Base-by-base conservation (phyloP, 1,140 invertebrate genomes). In the Thaumetopoea pityocampa region DNA sequence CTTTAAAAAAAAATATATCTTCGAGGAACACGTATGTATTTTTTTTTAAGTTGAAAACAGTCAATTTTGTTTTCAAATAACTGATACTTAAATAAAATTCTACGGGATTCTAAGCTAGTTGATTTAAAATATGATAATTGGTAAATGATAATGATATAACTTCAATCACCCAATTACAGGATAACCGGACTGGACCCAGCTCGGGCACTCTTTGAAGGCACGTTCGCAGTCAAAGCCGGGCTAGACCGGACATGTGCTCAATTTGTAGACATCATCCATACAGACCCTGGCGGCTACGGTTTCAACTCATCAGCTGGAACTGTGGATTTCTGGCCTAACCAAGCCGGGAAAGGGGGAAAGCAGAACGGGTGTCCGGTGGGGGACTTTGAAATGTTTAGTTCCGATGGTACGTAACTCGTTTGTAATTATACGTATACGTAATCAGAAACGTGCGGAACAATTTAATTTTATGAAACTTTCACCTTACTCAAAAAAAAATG, bases 321-420 rank as follows among this genome's bases (percentile, higher is more conserved):
- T 1, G 85, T 86, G 1, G 91, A 92, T 46, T 88, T 91, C 45
- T 92, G 88, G 81, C 89, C 90, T 0, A 91, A 91, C 60, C 88
- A 87, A 34, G 88, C 88, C 0, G 67, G 58, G 2, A 66, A 76
- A 2, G 57, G 58, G 7, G 68, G 78, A 3, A 71, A 86, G 2
- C 92, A 93, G 58, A 91, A 91, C 0, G 92, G 92, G 3, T 92
- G 92, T 35, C 83, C 85, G 1, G 14, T 5, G 3, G 68, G 70
- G 2, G 47, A 51, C 5, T 67, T 63, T 15, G 50, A 65, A 0
- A 62, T 62, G 49, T 83, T 80, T 33, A 68, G 44, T 28, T 24
- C 41, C 17, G 67, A 77, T 62, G 74, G 79, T 79, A 57, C 30
- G 20, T 22, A 22, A 19, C n/a, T 36, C 9, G 4, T 23, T 16